Base-by-base conservation (phyloP, 2,888 invertebrate species). In the Hyppa rectilinea region DNA sequence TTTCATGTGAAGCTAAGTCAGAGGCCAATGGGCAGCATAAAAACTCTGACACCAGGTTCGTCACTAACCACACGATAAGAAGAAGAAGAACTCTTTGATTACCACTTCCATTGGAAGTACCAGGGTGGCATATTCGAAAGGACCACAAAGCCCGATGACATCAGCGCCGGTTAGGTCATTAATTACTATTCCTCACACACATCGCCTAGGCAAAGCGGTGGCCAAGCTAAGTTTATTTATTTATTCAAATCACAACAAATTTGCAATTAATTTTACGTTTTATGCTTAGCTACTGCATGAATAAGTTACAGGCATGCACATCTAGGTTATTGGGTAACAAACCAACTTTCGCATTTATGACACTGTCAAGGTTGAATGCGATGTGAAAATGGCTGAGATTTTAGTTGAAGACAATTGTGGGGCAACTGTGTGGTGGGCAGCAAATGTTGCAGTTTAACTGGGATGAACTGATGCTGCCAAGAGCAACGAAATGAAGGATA, bases 261-360 rank as follows among this genome's bases (percentile, higher is more conserved):
- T 58, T 12, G 78, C 73, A 82, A 79, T 79, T 78, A 65, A 82
- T 68, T 68, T 72, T 78, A 78, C 73, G 68, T 62, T 76, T 72
- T 62, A 73, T 68, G 63, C 40, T 68, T 38, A 47, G 52, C 67
- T 65, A 61, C 81, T 81, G 67, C 75, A 56, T 63, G 65, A 71
- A 63, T 66, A 78, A 67, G 72, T 67, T 53, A 64, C 75, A 72
- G 63, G 63, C 47, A 49, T 80, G 80, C 75, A 75, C 80, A 77
- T 81, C 71, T 78, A 49, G 78, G 78, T 81, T 78, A 81, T 81
- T 60, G 65, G 61, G 71, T 63, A 71, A 68, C 40, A 0, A 26
- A 58, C 52, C 53, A 66, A 52, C 76, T 47, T 67, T 70, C 63
- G 29, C 43, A 10, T 64, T 66, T 63, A 69, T 74, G 53, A 62